phyloP scores from a whole-genome alignment of 1,140 invertebrate species.

The Lepidurus couesii region DNA sequence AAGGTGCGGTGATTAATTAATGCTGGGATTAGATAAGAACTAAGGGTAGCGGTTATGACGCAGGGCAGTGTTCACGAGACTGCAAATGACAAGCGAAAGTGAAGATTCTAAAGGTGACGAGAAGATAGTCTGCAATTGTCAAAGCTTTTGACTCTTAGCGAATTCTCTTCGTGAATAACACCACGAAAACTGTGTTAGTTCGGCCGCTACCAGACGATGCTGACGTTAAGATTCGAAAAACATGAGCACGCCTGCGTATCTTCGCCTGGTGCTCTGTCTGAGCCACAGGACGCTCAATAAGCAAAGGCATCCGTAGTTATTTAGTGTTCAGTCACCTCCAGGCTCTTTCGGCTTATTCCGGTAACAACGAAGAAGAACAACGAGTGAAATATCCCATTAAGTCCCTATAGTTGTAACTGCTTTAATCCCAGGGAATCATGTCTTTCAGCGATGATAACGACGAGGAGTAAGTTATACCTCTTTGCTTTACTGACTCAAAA shows the following conservation, averaged over 20 bases:
- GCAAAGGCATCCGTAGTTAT: neutral
- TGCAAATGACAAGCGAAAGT: neutral
- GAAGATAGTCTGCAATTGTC: neutral
- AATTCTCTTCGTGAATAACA: too few relatives aligned
- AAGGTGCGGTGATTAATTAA: neutral
- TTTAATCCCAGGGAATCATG: neutral
- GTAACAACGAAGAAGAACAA: neutral
- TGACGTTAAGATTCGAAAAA: neutral
- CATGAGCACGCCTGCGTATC: slow-evolving; percentile 8
- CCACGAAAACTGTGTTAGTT: neutral
- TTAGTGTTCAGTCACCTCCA: neutral
- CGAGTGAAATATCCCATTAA: neutral
- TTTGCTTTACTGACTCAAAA: neutral
- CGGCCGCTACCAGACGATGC: neutral
- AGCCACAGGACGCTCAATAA: slow-evolving; percentile 4
- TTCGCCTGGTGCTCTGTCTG: neutral
- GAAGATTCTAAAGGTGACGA: neutral
- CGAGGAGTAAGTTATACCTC: neutral
- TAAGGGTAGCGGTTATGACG: neutral
- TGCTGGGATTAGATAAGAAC: neutral
- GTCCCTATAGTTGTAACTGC: neutral
- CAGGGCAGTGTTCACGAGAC: neutral
- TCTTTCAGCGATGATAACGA: slow-evolving; percentile 9
- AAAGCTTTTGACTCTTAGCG: too few relatives aligned
- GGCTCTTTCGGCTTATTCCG: neutral